Evolutionary conservation across 1,140 invertebrate genomes (phyloP).

Genomic region (Aricia agestis): DNA sequence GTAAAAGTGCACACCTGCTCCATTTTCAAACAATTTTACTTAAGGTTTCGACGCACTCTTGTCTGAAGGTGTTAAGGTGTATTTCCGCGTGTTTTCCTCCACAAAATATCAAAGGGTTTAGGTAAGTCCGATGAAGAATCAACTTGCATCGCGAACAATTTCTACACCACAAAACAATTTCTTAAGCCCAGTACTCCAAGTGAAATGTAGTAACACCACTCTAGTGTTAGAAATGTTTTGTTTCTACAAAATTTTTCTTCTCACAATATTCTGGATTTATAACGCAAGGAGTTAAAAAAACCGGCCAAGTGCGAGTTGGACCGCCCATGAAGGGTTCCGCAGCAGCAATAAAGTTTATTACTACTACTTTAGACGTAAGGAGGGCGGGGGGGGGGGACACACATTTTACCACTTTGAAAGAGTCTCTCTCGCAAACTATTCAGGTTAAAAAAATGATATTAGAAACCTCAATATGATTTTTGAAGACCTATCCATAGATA

Average conservation of each 20-base stretch:
- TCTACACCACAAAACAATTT: not conserved
- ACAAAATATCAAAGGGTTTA: not conserved
- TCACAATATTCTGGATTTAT: too few species aligned
- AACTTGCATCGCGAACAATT: not conserved
- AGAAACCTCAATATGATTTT: too few species aligned
- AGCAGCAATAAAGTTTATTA: too few species aligned
- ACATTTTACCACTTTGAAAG: too few species aligned
- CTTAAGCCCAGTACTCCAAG: not conserved
- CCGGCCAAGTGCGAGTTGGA: too few species aligned
- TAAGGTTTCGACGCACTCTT: not conserved
- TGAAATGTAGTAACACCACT: not conserved
- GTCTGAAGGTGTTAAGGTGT: not conserved
- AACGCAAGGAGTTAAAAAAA: too few species aligned
- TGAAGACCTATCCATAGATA: too few species aligned
- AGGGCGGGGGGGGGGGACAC: too few species aligned
- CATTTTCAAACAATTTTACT: constrained; percentile 19
- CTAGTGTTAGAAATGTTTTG: not conserved
- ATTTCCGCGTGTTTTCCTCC: not conserved
- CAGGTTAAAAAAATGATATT: too few species aligned
- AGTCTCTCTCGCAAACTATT: too few species aligned
- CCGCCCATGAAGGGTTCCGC: too few species aligned
- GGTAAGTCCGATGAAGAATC: not conserved
- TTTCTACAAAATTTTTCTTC: not conserved
- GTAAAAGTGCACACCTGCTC: constrained; percentile 21
- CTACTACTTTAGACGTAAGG: too few species aligned